Conservation (phyloP, 2,113 vertebrate species). For the Macquaria ambigua region DNA sequence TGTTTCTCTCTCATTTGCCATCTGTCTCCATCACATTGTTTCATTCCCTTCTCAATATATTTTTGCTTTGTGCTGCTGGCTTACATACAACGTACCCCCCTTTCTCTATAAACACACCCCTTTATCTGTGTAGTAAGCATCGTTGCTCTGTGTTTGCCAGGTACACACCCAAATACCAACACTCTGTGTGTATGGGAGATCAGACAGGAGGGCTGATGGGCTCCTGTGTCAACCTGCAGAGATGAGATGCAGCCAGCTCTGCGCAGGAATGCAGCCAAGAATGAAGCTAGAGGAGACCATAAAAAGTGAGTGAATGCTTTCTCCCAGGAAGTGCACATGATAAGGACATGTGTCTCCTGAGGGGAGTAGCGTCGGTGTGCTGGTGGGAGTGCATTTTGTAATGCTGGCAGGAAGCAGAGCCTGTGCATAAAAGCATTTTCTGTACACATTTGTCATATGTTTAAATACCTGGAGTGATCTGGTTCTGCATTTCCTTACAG, state of each 20-base stretch:
- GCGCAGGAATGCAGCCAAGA: constrained; percentile 61
- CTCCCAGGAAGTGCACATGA: constrained; percentile 35
- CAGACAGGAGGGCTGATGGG: constrained; percentile 29
- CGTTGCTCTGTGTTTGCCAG: constrained; percentile 10
- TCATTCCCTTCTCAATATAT: neutral
- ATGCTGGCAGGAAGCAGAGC: constrained; percentile 7
- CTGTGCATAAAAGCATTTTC: constrained; percentile 22
- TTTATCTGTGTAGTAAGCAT: constrained; percentile 14
- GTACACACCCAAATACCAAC: constrained; percentile 54
- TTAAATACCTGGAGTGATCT: neutral
- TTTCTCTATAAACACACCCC: neutral
- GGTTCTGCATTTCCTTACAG: neutral
- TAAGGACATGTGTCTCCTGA: constrained; percentile 34
- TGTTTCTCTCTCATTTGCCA: constrained; percentile 51
- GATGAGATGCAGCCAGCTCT: constrained; percentile 39
- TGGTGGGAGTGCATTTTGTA: constrained; percentile 25
- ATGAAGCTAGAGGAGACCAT: constrained; percentile 9
- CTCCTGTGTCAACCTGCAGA: constrained; percentile 65
- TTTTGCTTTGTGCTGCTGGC: constrained; percentile 2
- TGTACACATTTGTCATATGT: neutral
- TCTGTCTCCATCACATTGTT: constrained; percentile 46
- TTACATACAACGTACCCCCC: too few species aligned
- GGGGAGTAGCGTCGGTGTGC: constrained; percentile 18
- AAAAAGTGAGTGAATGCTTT: constrained; percentile 24
- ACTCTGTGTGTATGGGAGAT: constrained; percentile 12